Percentiles rank a stretch among this genome's conserved stretches.
These are phyloP conservation scores for Rattus norvegicus DNA, from an alignment of 2,113 vertebrate genomes.

Conservation along the genomic window DNA sequence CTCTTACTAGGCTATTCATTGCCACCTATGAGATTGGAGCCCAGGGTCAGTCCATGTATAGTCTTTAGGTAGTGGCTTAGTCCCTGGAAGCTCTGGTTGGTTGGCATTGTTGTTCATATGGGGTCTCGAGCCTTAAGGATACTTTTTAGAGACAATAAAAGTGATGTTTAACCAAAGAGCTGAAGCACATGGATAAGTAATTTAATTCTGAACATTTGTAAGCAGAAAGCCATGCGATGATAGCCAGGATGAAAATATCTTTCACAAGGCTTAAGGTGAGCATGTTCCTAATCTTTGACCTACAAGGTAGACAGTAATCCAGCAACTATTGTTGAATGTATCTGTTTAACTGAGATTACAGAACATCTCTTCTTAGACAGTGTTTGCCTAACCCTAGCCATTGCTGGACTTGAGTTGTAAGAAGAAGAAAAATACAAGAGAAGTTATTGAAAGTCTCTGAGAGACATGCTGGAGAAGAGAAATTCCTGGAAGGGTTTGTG, in stretches of 20 bases:
- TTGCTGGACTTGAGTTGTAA: neutral
- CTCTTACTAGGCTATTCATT: too few species aligned
- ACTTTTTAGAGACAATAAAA: slow-evolving; percentile 39
- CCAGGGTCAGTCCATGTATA: too few species aligned
- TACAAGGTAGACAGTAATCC: neutral
- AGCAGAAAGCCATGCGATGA: slow-evolving; percentile 17
- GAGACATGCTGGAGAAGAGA: slow-evolving; percentile 16
- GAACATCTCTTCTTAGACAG: neutral
- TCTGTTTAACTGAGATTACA: neutral
- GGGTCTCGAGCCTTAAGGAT: neutral
- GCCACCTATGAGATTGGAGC: too few species aligned
- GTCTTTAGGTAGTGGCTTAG: too few species aligned
- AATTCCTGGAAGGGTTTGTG: slow-evolving; percentile 8
- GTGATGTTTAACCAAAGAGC: slow-evolving; percentile 15
- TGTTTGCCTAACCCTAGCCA: neutral
- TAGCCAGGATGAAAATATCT: slow-evolving; percentile 11
- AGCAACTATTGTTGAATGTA: neutral
- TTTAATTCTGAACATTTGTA: slow-evolving; percentile 58
- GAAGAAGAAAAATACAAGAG: neutral
- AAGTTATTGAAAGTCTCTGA: neutral
- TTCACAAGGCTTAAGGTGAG: slow-evolving; percentile 11
- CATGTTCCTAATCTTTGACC: slow-evolving; percentile 6
- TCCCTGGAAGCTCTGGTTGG: too few species aligned
- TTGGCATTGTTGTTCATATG: too few species aligned
- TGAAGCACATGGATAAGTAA: slow-evolving; percentile 38